Evolutionary conservation across 2,797 vertebrate genomes (phyloP), one percentile per base, ranked within the genome.

Genomic region (Onychomys torridus): DNA sequence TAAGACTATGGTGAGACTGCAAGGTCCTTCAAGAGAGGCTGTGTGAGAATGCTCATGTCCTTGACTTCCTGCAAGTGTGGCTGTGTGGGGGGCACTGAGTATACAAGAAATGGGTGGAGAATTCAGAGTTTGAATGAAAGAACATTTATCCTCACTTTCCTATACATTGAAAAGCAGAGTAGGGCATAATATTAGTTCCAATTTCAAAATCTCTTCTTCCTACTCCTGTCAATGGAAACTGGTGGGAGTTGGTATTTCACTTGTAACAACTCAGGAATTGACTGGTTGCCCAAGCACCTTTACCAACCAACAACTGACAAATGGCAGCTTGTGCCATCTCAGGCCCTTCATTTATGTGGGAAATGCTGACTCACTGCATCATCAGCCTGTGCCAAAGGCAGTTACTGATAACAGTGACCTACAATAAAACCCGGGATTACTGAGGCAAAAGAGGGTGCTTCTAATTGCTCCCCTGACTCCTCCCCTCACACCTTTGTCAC

Each of bases 251-350:
- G 63, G 14, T 34, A 17, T 57, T 27, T 32, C 49, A 40, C 4
- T 37, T 49, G 23, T 29, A 37, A 16, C 4, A 25, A 19, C 46
- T 19, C 23, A 29, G 34, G 1, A 8, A 87, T 40, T 23, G 14
- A 2, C 23, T 37, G 23, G 27, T 34, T 87, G 14, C 46, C 21
- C 52, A 67, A 67, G 32, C 19, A 3, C 4, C n/a, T 23, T 13
- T 5, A n/a, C 25, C 7, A 7, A 0, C 14, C 29, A 12, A 14
- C 11, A 19, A 32, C 59, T 12, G 1, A 4, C 3, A 29, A 11
- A 21, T 40, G 52, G 46, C 81, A 49, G 6, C 13, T n/a, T 78
- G 27, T 19, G 32, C 78, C 40, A 0, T 6, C 77, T 82, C 55
- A 9, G 17, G 57, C 34, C 21, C 34, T 55, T 37, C 77, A 23